phyloP scores from a whole-genome alignment of 2,888 invertebrate species.

The Chrysolina oricalcia region DNA sequence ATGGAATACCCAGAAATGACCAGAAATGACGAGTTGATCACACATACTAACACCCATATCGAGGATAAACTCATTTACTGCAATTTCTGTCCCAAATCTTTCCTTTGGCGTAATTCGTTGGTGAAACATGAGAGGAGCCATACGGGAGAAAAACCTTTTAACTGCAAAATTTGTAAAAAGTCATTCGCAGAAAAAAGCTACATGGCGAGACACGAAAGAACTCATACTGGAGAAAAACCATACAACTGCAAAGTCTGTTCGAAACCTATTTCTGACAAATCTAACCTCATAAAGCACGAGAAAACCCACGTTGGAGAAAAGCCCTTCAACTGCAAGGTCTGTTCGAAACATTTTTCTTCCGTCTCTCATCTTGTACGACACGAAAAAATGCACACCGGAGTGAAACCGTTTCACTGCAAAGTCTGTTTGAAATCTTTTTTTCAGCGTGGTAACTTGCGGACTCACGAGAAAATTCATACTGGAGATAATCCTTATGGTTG shows the following conservation, averaged over 20 bases:
- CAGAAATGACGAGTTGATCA: background rate
- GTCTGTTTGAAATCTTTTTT: background rate
- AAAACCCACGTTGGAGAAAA: no score
- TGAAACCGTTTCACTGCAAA: no score
- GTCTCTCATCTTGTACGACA: no score
- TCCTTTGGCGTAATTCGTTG: background rate
- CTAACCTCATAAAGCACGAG: no score
- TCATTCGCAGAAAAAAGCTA: background rate
- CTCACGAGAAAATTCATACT: background rate
- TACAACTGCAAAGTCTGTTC: background rate
- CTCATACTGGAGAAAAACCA: background rate
- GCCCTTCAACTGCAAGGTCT: no score
- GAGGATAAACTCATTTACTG: background rate
- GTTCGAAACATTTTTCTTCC: no score
- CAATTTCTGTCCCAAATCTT: background rate
- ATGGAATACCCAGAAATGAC: background rate
- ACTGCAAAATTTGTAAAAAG: background rate
- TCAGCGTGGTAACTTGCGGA: background rate
- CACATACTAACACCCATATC: background rate
- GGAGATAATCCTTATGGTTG: background rate
- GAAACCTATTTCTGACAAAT: no score
- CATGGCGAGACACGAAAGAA: background rate
- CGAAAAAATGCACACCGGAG: background rate
- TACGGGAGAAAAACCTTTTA: no score
- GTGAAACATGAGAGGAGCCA: no score